phyloP scores from a whole-genome alignment of 2,113 vertebrate species.

The Meles meles region DNA sequence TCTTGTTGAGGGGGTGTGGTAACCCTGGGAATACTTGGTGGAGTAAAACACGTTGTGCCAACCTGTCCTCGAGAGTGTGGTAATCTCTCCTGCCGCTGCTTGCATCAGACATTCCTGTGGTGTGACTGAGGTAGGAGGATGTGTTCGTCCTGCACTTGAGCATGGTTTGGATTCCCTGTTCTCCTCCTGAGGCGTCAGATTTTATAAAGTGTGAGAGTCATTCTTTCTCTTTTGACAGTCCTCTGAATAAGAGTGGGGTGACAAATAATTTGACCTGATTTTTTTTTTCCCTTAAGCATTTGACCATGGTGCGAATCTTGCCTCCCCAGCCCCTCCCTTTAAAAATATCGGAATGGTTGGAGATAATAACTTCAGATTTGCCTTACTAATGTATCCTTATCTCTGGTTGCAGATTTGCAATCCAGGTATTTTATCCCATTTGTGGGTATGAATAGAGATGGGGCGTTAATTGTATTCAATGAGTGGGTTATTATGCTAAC shows the following conservation, averaged over 20 bases:
- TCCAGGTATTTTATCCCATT: background rate
- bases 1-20: slow-evolving; percentile 33
- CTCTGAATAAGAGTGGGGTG: background rate
- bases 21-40: background rate
- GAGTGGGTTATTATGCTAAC: background rate
- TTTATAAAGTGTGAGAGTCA: background rate
- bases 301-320: background rate
- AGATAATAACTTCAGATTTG: background rate
- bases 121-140: background rate
- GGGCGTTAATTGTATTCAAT: background rate
- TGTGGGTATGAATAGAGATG: background rate
- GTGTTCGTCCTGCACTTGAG: background rate
- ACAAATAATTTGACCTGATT: background rate
- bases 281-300: background rate
- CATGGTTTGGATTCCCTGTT: background rate
- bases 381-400: background rate
- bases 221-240: background rate
- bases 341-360: background rate
- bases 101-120: background rate
- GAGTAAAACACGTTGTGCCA: background rate
- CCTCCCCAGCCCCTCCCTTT: fast-evolving
- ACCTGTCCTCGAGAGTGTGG: background rate
- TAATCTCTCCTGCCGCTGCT: background rate
- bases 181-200: background rate
- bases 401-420: background rate